Conservation (phyloP, 1,140 invertebrate genomes). For the Rhizoglyphus robini region DNA sequence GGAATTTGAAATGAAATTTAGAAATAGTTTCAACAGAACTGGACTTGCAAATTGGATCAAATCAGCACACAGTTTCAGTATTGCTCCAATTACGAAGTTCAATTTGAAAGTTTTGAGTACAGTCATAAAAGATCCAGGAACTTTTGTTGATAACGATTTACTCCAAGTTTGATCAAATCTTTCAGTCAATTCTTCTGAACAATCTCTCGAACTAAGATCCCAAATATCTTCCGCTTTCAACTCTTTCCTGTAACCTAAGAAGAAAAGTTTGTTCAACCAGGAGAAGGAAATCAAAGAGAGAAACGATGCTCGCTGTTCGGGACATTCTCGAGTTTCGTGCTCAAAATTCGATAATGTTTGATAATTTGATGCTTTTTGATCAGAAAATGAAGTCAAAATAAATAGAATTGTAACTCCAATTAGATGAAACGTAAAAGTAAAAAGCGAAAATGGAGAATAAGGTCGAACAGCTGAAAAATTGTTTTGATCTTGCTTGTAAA, state of each 20-base stretch:
- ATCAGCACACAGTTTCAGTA: conserved; percentile 68
- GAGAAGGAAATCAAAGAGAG: conserved; percentile 70
- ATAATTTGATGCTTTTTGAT: too few relatives aligned
- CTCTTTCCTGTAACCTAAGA: conserved; percentile 61
- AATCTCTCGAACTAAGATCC: conserved; percentile 72
- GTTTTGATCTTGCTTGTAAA: too few relatives aligned
- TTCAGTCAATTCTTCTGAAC: conserved; percentile 58
- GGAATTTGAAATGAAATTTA: too few relatives aligned
- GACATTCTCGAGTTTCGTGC: too few relatives aligned
- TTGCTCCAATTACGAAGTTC: conserved; percentile 62
- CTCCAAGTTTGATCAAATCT: conserved; percentile 75
- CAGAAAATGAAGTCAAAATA: too few relatives aligned
- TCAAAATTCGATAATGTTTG: too few relatives aligned
- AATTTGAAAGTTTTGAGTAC: conserved; percentile 56
- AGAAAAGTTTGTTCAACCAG: conserved; percentile 62
- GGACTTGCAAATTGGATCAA: conserved; percentile 75
- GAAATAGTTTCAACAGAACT: conserved; percentile 41
- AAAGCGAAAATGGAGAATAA: too few relatives aligned
- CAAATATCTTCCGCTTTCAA: conserved; percentile 70
- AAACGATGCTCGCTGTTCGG: conserved; percentile 69
- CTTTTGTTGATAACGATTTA: conserved; percentile 34
- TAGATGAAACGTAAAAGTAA: too few relatives aligned
- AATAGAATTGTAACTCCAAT: too few relatives aligned
- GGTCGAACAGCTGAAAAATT: too few relatives aligned
- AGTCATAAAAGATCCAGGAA: conserved; percentile 29